Evolutionary conservation across 2,888 invertebrate genomes (phyloP), one percentile per base, ranked within the genome.

Genomic region (Keiferia lycopersicella): DNA sequence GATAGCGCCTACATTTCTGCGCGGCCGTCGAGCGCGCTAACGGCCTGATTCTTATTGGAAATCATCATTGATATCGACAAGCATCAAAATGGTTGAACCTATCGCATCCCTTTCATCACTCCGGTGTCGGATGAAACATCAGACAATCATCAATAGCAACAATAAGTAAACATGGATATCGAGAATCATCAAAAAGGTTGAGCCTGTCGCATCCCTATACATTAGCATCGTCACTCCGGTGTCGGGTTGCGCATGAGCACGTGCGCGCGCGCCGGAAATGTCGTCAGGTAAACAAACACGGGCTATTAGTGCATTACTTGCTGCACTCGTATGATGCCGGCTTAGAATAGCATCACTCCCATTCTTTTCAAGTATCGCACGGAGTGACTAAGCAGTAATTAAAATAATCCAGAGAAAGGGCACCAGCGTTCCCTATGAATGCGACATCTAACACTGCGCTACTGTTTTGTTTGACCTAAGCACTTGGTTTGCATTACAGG

Each of bases 201-300:
- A 38, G 11, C 20, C 1, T 39, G 4, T n/a, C 50, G 10, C 61
- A 50, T 61, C 61, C 16, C 61, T 61, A 8, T 34, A 30, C 87
- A 87, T 83, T 84, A 86, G 79, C 77, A 75, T 72, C 75, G 69
- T 69, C 70, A 69, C 73, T 74, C 69, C 67, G 74, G 74, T 73
- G 77, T 89, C 86, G 80, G 76, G 85, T 88, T 88, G 83, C 75
- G 66, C 34, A 66, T 67, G 20, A 65, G 65, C 82, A 74, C 75
- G 81, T 69, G 80, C 90, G 84, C 75, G 81, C 68, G 80, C 90
- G 84, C 84, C 88, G 91, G 91, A 91, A 87, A 85, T 86, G 89
- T 90, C 88, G 84, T 87, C 87, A 86, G 86, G 88, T 89, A 91
- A 91, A 91, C 89, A 91, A 88, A 88, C 81, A 86, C 82, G 34